Conservation (phyloP, 2,113 vertebrate genomes). For the Hippocampus zosterae region DNA sequence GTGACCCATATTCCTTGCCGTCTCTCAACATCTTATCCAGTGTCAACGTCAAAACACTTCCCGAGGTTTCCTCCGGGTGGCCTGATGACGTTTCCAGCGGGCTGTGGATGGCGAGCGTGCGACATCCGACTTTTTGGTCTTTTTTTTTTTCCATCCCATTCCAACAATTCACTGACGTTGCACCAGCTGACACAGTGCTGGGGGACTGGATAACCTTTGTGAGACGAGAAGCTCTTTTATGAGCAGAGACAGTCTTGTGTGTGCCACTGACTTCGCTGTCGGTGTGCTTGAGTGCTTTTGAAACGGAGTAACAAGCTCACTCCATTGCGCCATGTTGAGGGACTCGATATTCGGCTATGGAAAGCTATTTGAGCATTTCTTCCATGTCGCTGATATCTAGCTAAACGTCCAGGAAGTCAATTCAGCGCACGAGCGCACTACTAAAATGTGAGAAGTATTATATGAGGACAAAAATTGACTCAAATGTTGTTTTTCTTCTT, state of each 20-base stretch:
- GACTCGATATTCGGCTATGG: background rate
- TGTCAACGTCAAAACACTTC: slow-evolving; percentile 32
- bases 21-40: slow-evolving; percentile 25
- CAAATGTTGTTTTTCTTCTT: too few relatives aligned
- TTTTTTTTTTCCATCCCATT: background rate
- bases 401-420: background rate
- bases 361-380: background rate
- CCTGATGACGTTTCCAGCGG: background rate
- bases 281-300: background rate
- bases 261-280: background rate
- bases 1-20: background rate
- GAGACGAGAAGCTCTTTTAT: slow-evolving; percentile 6
- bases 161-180: slow-evolving; percentile 14
- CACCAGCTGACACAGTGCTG: slow-evolving; percentile 8
- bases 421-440: too few relatives aligned
- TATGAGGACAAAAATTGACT: background rate
- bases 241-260: background rate
- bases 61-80: slow-evolving; percentile 22
- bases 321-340: background rate
- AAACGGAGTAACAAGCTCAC: background rate
- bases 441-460: background rate
- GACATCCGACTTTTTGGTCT: slow-evolving; percentile 35
- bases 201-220: slow-evolving; percentile 38
- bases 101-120: slow-evolving; percentile 37
- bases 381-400: background rate